Evolutionary conservation across 2,888 invertebrate genomes (phyloP), one percentile per base, ranked within the genome.

Genomic region (Brenthis hecate): DNA sequence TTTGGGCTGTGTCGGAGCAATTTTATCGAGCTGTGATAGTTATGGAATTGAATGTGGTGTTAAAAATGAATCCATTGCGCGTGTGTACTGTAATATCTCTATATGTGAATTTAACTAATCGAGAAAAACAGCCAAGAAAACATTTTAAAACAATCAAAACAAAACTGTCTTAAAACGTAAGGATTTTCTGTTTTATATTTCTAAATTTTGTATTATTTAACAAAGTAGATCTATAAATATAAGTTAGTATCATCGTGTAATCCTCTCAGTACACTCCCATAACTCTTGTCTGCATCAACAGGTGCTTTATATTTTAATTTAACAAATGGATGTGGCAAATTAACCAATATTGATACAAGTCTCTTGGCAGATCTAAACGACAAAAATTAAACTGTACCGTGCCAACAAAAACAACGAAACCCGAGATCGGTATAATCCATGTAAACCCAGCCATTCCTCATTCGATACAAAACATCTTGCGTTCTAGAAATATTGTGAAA

Each of bases 381-480:
- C 78, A 75, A 77, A 78, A 78, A 75, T 76, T 65, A 75, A 74
- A 73, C 69, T 72, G 69, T 58, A 28, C 48, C 72, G 76, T 68
- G 89, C 90, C 89, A 91, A 91, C 85, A 85, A 89, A 86, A 89
- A 91, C 89, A 89, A 78, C 62, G 83, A 73, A 81, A 82, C 76
- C 54, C 73, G 84, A 86, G 75, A 83, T 81, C 78, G 74, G 75
- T 74, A 75, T 89, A 89, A 90, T 85, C 87, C 87, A 70, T 69
- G 75, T 81, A 78, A 85, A 76, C 80, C 82, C 81, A 76, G 78
- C 82, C 85, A 83, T 88, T 80, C 82, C 86, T 87, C 87, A 85
- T 82, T 77, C 82, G 89, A 91, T 87, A 87, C 82, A 87, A 88
- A 89, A 91, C 92, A 91, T 88, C 89, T 92, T 92, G 90, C 81